phyloP scores from a whole-genome alignment of 2,888 invertebrate species.

The Leucoma salicis region DNA sequence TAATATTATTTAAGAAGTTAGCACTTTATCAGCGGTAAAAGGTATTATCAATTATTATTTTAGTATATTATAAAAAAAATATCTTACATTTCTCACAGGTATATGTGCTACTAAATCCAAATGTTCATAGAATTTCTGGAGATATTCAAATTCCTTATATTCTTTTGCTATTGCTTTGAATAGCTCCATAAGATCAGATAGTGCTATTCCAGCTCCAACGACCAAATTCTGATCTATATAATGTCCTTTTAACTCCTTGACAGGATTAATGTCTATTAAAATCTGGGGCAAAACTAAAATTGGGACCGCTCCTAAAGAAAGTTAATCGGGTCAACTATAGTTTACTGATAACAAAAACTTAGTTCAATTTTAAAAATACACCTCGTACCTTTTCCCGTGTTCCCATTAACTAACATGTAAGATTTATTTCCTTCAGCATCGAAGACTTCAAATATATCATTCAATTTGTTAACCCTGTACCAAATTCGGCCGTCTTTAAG shows the following conservation, averaged over 20 bases:
- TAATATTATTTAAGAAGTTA: no score
- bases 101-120: constrained; percentile 87
- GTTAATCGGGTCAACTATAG: background rate
- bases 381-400: constrained; percentile 85
- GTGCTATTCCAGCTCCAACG: constrained; percentile 83
- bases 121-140: constrained; percentile 83
- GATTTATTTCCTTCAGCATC: constrained; percentile 55
- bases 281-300: constrained; percentile 64
- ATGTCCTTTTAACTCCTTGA: constrained; percentile 79
- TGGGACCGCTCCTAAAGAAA: constrained; percentile 66
- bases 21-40: no score
- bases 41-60: no score
- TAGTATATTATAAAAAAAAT: no score
- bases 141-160: constrained; percentile 79
- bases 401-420: constrained; percentile 86
- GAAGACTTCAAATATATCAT: constrained; percentile 75
- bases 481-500: constrained; percentile 68
- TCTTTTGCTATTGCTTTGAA: constrained; percentile 55
- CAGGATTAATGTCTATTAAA: constrained; percentile 84
- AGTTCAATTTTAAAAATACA: background rate
- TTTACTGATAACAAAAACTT: background rate
- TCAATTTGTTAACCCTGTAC: constrained; percentile 74
- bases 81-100: constrained; percentile 87
- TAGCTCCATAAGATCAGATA: constrained; percentile 80
- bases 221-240: constrained; percentile 66